Evolutionary conservation across 1,140 invertebrate species (phyloP).

Genomic region (Helicoverpa zea): DNA sequence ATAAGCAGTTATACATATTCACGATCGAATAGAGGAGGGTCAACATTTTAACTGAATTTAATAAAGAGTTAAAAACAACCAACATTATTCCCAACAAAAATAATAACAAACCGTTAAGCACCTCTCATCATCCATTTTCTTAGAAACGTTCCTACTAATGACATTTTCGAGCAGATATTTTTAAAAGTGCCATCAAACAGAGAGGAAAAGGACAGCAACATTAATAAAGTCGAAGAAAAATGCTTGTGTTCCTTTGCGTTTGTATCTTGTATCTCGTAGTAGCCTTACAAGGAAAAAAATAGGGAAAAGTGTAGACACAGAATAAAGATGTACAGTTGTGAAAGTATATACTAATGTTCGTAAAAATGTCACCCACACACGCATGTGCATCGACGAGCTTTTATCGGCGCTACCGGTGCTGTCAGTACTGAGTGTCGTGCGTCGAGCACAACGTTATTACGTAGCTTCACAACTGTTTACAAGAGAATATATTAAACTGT

Average conservation of each 20-base stretch:
- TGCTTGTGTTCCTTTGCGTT: conserved; percentile 52
- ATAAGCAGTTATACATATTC: no score
- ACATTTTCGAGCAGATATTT: conserved; percentile 49
- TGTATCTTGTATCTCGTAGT: conserved; percentile 24
- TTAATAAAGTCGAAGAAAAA: conserved; percentile 57
- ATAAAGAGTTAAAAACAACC: conserved; percentile 24
- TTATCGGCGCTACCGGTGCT: no score
- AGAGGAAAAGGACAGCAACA: conserved; percentile 43
- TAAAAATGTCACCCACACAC: no score
- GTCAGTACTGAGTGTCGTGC: no score
- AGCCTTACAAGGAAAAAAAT: conserved; percentile 14
- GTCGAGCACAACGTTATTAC: no score
- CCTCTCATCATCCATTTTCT: conserved; percentile 39
- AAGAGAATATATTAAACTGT: no score
- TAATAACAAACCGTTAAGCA: conserved; percentile 39
- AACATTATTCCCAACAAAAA: conserved; percentile 60
- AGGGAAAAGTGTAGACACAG: no score
- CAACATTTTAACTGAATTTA: not conserved
- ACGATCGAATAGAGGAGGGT: no score
- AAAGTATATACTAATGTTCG: no score
- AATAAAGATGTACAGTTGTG: no score
- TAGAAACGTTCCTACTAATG: conserved; percentile 21
- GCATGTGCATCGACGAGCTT: no score
- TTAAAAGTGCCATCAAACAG: conserved; percentile 46
- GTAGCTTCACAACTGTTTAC: no score